phyloP scores from a whole-genome alignment of 1,140 invertebrate species.

The Drosophila funebris region DNA sequence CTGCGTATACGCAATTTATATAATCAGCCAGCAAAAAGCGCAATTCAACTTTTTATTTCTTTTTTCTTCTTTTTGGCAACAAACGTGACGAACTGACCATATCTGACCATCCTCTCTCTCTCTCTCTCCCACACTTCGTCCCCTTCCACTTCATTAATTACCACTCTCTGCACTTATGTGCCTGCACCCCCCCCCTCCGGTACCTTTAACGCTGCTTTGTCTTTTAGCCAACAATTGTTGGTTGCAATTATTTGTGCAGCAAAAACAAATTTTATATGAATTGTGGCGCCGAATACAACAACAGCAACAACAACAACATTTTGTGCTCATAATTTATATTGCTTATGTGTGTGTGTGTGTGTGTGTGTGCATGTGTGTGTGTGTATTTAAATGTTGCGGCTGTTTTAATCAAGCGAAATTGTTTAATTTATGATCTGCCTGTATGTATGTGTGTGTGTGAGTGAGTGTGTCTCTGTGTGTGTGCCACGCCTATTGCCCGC shows the following conservation, averaged over 20 bases:
- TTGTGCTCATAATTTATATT: constrained; percentile 25
- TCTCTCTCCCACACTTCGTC: too few species aligned
- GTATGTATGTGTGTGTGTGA: neutral
- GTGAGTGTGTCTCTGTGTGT: neutral
- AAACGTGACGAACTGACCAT: constrained; percentile 4
- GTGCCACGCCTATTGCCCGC: constrained; percentile 13
- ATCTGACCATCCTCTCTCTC: neutral
- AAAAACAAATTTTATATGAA: constrained; percentile 23
- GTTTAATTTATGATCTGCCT: constrained; percentile 18
- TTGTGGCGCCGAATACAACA: constrained; percentile 19
- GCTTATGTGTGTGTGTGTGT: neutral
- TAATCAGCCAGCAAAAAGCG: constrained; percentile 18
- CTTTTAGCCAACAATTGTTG: constrained; percentile 19
- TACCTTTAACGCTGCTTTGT: neutral
- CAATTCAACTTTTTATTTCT: neutral
- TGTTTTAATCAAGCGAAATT: constrained; percentile 39
- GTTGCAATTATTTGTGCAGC: constrained; percentile 22
- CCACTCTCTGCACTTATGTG: too few species aligned
- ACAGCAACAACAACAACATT: constrained; percentile 4
- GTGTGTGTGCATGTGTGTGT: constrained; percentile 9
- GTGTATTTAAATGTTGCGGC: constrained; percentile 29
- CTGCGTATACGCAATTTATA: constrained; percentile 37
- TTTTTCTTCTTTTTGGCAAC: neutral
- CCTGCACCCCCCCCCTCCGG: neutral
- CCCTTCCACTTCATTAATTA: too few species aligned